Evolutionary conservation across 2,888 invertebrate genomes (phyloP).

Genomic region (Stomorhina lunata): DNA sequence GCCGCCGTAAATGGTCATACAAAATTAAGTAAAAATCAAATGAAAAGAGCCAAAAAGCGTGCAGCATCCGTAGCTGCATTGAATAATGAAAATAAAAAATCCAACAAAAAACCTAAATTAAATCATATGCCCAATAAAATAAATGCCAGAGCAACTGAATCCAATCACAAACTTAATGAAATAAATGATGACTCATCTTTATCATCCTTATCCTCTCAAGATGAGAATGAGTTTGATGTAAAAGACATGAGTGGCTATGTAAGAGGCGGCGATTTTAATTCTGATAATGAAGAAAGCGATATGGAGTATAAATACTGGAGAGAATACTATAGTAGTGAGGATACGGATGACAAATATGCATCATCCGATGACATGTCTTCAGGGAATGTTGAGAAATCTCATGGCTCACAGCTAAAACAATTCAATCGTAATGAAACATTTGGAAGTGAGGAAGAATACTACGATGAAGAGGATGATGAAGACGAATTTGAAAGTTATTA

Average conservation of each 20-base stretch:
- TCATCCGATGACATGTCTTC: not conserved
- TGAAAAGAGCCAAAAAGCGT: conserved; percentile 30
- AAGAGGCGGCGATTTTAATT: conserved; percentile 43
- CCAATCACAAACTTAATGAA: too few species aligned
- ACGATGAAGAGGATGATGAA: conserved; percentile 17
- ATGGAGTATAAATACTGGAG: conserved; percentile 18
- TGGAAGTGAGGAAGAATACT: conserved; percentile 6
- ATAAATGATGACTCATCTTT: not conserved
- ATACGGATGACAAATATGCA: conserved; percentile 6
- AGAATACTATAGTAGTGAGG: not conserved
- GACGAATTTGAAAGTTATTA: not conserved
- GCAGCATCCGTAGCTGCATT: not conserved
- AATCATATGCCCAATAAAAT: not conserved
- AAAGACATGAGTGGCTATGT: conserved; percentile 40
- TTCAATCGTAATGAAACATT: not conserved
- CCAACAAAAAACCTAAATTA: conserved; percentile 39
- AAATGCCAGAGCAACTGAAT: not conserved
- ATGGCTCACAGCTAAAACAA: not conserved
- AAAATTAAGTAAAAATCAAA: not conserved
- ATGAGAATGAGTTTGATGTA: conserved; percentile 1
- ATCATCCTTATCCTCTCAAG: not conserved
- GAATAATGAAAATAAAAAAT: not conserved
- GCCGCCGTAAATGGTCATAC: not conserved
- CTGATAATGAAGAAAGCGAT: not conserved
- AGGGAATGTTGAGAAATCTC: not conserved